These are phyloP conservation scores for Chaetogeoica ovagalla DNA, from an alignment of 2,888 invertebrate genomes.

Conservation along the genomic window DNA sequence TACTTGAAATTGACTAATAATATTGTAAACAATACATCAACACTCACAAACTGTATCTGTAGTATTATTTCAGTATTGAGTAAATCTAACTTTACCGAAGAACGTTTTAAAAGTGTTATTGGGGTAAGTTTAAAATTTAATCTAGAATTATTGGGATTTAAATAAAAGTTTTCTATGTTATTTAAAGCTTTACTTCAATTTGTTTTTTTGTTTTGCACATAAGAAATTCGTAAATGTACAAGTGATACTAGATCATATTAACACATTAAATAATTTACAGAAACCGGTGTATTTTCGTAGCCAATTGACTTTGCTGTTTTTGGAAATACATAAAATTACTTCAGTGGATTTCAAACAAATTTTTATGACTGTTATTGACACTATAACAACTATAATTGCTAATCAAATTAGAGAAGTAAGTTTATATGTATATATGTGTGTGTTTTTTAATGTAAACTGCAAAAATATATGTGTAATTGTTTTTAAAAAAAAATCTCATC, in stretches of 20 bases:
- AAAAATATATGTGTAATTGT: too few relatives aligned
- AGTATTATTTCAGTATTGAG: conserved; percentile 16
- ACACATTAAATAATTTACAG: background rate
- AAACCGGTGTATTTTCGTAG: background rate
- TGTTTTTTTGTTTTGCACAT: too few relatives aligned
- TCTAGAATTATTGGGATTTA: too few relatives aligned
- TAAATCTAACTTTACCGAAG: conserved; percentile 23
- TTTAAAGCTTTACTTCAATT: background rate
- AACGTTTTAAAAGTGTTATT: conserved; percentile 25
- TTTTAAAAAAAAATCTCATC: background rate
- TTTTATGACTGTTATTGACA: conserved; percentile 25
- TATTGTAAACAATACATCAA: background rate
- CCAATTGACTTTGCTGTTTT: background rate
- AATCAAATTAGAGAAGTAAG: conserved; percentile 38
- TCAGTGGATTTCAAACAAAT: conserved; percentile 12
- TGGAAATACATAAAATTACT: conserved; percentile 8
- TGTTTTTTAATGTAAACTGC: background rate
- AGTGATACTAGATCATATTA: background rate
- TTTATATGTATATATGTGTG: background rate
- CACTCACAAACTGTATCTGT: conserved; percentile 3
- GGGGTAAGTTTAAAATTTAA: conserved; percentile 18
- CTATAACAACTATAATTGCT: conserved; percentile 22
- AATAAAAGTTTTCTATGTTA: background rate
- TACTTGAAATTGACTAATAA: conserved; percentile 8
- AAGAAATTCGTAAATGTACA: background rate